phyloP scores from a whole-genome alignment of 2,797 vertebrate genomes.

The Myotis planiceps region DNA sequence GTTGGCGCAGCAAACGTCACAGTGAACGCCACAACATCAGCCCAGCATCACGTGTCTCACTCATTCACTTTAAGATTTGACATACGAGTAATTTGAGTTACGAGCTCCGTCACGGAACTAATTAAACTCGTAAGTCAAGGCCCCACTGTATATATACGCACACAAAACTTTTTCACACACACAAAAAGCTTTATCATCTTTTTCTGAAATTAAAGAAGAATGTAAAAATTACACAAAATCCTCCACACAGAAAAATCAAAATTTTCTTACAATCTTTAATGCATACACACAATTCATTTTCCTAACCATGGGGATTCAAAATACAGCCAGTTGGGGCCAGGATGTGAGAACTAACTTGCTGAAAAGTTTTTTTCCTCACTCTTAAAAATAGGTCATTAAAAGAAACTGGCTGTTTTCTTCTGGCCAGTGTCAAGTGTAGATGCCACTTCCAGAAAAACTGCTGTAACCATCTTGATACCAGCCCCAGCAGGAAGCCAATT shows the following conservation, averaged over 20 bases:
- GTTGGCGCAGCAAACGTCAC: too few relatives aligned
- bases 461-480: background rate
- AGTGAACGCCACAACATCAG: too few relatives aligned
- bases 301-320: background rate
- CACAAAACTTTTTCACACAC: background rate
- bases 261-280: background rate
- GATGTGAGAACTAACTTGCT: background rate
- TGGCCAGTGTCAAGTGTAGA: background rate
- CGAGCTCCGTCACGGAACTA: too few relatives aligned
- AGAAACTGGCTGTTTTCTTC: background rate
- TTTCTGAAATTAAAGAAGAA: background rate
- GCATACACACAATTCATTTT: background rate
- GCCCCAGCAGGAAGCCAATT: background rate
- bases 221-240: conserved; percentile 8
- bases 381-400: background rate
- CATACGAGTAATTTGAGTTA: too few relatives aligned
- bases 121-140: too few relatives aligned
- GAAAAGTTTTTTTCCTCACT: background rate
- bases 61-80: too few relatives aligned
- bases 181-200: background rate
- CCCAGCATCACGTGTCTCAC: too few relatives aligned
- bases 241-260: background rate
- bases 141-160: too few relatives aligned
- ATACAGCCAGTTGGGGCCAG: background rate
- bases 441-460: background rate